Conservation (phyloP, 2,888 invertebrate species). For the Latrodectus hesperus region DNA sequence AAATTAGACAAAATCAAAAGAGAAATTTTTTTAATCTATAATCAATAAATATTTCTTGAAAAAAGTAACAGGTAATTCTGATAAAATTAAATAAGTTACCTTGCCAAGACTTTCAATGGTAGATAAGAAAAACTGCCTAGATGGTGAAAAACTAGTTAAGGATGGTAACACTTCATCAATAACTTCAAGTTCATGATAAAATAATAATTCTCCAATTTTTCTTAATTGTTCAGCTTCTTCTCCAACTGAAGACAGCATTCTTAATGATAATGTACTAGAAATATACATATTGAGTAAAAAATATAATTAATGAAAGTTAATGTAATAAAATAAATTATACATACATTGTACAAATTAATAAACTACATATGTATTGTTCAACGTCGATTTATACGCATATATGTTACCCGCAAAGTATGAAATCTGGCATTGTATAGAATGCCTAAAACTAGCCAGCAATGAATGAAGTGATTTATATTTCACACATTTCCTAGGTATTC, state of each 20-base stretch:
- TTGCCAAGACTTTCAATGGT: conserved; percentile 83
- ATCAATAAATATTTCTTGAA: too few species aligned
- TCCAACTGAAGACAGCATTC: conserved; percentile 9
- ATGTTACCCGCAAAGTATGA: too few species aligned
- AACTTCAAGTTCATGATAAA: conserved; percentile 81
- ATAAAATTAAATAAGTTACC: conserved; percentile 68
- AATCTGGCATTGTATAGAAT: too few species aligned
- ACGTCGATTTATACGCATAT: too few species aligned
- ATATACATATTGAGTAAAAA: neutral
- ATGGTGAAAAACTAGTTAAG: conserved; percentile 80
- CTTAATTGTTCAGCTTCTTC: conserved; percentile 68
- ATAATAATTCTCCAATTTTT: conserved; percentile 78
- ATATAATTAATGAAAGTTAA: neutral
- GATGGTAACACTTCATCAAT: conserved; percentile 81
- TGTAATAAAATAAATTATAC: neutral
- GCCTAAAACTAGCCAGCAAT: too few species aligned
- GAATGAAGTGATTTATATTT: too few species aligned
- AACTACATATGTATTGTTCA: too few species aligned
- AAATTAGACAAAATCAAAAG: too few species aligned
- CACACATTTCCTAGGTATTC: too few species aligned
- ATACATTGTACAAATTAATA: too few species aligned
- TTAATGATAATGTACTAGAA: conserved; percentile 30
- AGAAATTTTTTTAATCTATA: too few species aligned
- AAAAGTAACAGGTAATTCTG: too few species aligned
- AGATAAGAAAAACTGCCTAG: conserved; percentile 82